Conservation (phyloP, 2,888 invertebrate genomes). For the Drosophila borborema region DNA sequence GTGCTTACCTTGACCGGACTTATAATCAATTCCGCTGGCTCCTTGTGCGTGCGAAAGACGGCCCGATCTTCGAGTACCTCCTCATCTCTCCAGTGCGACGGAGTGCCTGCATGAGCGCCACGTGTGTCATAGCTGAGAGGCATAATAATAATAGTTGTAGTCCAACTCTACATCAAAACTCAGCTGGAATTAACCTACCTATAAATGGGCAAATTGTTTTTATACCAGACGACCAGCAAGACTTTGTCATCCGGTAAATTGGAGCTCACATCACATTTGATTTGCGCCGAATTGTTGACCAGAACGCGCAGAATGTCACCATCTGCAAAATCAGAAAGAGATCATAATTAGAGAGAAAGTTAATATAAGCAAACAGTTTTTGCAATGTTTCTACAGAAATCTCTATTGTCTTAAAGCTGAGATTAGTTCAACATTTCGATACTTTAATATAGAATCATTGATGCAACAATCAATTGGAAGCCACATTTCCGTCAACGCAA, state of each 20-base stretch:
- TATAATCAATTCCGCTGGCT: slow-evolving; percentile 88
- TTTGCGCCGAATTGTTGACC: slow-evolving; percentile 91
- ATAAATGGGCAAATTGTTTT: slow-evolving; percentile 95
- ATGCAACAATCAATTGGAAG: background rate
- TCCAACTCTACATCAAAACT: background rate
- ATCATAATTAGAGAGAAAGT: background rate
- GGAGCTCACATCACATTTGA: slow-evolving; percentile 94
- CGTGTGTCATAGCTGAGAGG: slow-evolving; percentile 87
- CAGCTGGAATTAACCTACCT: slow-evolving; percentile 87
- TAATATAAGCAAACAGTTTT: background rate
- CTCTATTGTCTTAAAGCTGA: background rate
- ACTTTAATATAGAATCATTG: background rate
- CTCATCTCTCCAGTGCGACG: slow-evolving; percentile 88
- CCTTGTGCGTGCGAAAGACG: slow-evolving; percentile 87
- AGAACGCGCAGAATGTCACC: slow-evolving; percentile 86
- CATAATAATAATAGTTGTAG: background rate
- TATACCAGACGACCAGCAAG: slow-evolving; percentile 95
- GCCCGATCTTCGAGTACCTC: slow-evolving; percentile 88
- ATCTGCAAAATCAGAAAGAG: slow-evolving; percentile 78
- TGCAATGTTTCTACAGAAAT: too few relatives aligned
- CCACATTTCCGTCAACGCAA: background rate
- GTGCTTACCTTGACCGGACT: slow-evolving; percentile 86
- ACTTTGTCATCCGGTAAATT: slow-evolving; percentile 92
- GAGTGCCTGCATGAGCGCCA: slow-evolving; percentile 87
- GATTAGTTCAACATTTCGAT: background rate